Conservation (phyloP, 1,140 invertebrate species). For the Danaus plexippus region DNA sequence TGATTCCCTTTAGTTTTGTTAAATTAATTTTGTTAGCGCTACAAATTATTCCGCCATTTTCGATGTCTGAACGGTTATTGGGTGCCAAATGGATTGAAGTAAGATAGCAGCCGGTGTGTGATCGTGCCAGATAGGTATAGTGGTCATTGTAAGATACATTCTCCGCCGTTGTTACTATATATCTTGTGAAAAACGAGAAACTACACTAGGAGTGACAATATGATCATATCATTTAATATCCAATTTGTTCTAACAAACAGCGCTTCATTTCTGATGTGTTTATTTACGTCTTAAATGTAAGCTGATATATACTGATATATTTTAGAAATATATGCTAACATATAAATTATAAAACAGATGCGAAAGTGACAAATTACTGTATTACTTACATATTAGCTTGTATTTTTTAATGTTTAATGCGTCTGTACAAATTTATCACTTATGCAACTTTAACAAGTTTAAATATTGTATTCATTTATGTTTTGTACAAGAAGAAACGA, state of each 20-base stretch:
- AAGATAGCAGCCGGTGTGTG: slow-evolving; percentile 48
- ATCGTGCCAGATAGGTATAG: slow-evolving; percentile 48
- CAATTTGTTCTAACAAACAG: slow-evolving; percentile 6
- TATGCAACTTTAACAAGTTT: slow-evolving; percentile 12
- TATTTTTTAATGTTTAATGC: slow-evolving; percentile 9
- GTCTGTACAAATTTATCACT: slow-evolving; percentile 12
- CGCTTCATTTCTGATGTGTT: slow-evolving; percentile 9
- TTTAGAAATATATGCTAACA: too few species aligned
- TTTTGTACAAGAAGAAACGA: slow-evolving; percentile 9
- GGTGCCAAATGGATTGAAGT: slow-evolving; percentile 62
- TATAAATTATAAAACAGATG: too few species aligned
- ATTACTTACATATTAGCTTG: slow-evolving; percentile 6
- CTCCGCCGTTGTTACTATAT: slow-evolving; percentile 56
- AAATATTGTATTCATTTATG: slow-evolving; percentile 11
- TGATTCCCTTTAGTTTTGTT: slow-evolving; percentile 22
- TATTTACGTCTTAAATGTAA: too few species aligned
- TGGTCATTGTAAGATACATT: slow-evolving; percentile 59
- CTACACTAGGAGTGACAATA: slow-evolving; percentile 47
- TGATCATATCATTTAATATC: slow-evolving; percentile 15
- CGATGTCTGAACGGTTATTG: slow-evolving; percentile 50
- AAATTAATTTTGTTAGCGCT: slow-evolving; percentile 13
- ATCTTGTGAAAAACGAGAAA: slow-evolving; percentile 40
- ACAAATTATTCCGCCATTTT: slow-evolving; percentile 55
- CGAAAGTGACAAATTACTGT: too few species aligned
- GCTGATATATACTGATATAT: too few species aligned